A percentile compares a stretch with the other conserved stretches of the same genome.
Conservation (phyloP, 2,797 vertebrate species). For the Morus bassanus region DNA sequence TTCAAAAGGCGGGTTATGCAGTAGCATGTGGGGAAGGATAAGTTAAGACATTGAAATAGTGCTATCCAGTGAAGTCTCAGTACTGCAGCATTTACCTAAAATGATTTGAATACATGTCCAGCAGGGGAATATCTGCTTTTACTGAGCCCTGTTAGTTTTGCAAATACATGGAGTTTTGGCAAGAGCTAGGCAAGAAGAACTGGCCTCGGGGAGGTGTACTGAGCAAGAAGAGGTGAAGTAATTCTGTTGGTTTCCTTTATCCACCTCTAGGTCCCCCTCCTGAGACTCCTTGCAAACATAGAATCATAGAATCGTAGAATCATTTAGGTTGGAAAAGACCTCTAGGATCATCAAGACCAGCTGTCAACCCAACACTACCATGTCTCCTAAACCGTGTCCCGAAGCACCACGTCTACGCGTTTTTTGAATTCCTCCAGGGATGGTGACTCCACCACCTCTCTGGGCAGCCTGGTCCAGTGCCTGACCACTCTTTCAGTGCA, state of each 20-base stretch:
- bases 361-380: too few species aligned
- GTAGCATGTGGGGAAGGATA: neutral
- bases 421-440: too few species aligned
- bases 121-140: neutral
- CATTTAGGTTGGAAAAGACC: too few species aligned
- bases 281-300: neutral
- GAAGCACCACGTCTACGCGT: too few species aligned
- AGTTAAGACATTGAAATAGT: neutral
- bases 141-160: neutral
- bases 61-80: neutral
- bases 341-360: too few species aligned
- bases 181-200: neutral
- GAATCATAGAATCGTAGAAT: too few species aligned
- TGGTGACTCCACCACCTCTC: too few species aligned
- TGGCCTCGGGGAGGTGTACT: neutral
- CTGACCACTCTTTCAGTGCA: too few species aligned
- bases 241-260: neutral
- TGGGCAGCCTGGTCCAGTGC: too few species aligned
- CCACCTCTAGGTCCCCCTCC: neutral
- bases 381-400: too few species aligned
- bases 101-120: accelerated
- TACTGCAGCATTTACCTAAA: neutral
- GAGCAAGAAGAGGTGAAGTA: neutral
- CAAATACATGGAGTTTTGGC: neutral
- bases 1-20: neutral